Conservation (phyloP, 30 jellyfish, hydroid and myxozoan genomes). For the Hydractinia symbiolongicarpus region DNA sequence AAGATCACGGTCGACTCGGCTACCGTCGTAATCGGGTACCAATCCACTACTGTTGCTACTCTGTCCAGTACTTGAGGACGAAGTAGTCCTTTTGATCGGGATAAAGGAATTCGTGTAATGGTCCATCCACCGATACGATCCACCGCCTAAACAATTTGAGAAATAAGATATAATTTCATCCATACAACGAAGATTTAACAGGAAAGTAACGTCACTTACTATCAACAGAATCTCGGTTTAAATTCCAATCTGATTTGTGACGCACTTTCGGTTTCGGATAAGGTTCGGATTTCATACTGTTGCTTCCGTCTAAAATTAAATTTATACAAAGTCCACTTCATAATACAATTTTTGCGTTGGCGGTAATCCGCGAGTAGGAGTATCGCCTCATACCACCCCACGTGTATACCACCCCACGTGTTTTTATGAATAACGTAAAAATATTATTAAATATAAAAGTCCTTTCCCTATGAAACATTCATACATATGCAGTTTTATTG, state of each 20-base stretch:
- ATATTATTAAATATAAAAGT: too few species aligned
- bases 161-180: not conserved
- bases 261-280: constrained; percentile 52
- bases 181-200: not conserved
- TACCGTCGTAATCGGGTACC: constrained; percentile 73
- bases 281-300: constrained; percentile 58
- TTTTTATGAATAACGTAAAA: too few species aligned
- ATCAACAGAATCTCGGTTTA: constrained; percentile 11
- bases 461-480: too few species aligned
- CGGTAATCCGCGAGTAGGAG: not conserved
- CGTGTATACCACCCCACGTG: too few species aligned
- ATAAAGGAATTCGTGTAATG: constrained; percentile 1
- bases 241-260: constrained; percentile 62
- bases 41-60: constrained; percentile 84
- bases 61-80: constrained; percentile 30
- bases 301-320: constrained; percentile 38
- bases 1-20: constrained; percentile 37
- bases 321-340: not conserved
- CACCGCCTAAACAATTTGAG: not conserved
- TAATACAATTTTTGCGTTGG: not conserved
- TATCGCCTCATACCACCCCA: too few species aligned
- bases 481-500: too few species aligned
- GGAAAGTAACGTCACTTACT: not conserved
- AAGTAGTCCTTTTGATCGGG: constrained; percentile 22
- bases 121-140: constrained; percentile 41